Conservation (phyloP, 1,140 invertebrate genomes). For the Dendrolimus punctatus region DNA sequence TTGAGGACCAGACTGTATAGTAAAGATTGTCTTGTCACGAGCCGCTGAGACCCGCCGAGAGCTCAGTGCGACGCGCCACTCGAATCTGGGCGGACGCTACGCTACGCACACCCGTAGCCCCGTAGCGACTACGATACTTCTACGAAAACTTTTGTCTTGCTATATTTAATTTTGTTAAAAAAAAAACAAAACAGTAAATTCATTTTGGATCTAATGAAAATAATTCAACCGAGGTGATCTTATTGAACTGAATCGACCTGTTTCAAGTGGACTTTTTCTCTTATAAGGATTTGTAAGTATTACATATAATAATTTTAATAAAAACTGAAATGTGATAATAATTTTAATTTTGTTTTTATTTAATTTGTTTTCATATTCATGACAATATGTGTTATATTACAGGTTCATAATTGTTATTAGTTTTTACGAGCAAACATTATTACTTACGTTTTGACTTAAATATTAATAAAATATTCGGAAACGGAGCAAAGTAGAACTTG, state of each 20-base stretch:
- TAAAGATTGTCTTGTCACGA: slow-evolving; percentile 66
- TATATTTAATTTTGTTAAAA: too few species aligned
- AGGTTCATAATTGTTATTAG: too few species aligned
- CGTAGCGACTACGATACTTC: slow-evolving; percentile 22
- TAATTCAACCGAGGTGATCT: too few species aligned
- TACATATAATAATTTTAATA: slow-evolving; percentile 2
- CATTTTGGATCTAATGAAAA: too few species aligned
- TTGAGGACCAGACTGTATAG: slow-evolving; percentile 46
- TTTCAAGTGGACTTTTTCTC: slow-evolving; percentile 11
- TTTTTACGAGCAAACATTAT: too few species aligned
- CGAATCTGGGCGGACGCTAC: slow-evolving; percentile 51
- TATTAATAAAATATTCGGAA: too few species aligned
- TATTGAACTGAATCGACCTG: slow-evolving; percentile 8
- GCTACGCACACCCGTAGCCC: slow-evolving; percentile 30
- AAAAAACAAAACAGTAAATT: too few species aligned
- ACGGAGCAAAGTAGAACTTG: too few species aligned
- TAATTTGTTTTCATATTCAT: too few species aligned
- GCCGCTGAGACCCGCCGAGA: slow-evolving; percentile 13
- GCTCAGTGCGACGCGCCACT: slow-evolving; percentile 57
- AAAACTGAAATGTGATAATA: slow-evolving; percentile 5
- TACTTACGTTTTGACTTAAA: too few species aligned
- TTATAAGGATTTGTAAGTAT: slow-evolving; percentile 41
- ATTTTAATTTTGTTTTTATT: slow-evolving; percentile 10
- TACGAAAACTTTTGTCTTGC: slow-evolving; percentile 30
- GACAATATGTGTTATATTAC: too few species aligned